Conservation (phyloP, 2,888 invertebrate species). For the Furcula furcula region DNA sequence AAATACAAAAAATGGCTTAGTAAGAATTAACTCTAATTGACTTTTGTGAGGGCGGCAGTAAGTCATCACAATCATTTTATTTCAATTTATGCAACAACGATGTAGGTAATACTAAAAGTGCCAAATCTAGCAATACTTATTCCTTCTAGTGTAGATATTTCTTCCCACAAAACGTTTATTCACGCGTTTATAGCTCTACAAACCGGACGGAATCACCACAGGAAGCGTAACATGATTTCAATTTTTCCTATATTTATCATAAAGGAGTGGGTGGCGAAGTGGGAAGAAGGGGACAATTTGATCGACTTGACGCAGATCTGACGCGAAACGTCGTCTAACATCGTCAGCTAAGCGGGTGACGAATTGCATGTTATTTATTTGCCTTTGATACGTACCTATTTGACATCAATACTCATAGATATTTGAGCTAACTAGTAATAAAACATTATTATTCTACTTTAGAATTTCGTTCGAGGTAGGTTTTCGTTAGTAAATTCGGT, state of each 20-base stretch:
- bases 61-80: too few relatives aligned
- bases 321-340: slow-evolving; percentile 62
- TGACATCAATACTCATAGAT: too few relatives aligned
- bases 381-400: slow-evolving; percentile 61
- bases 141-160: slow-evolving; percentile 46
- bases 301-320: slow-evolving; percentile 65
- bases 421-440: too few relatives aligned
- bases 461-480: too few relatives aligned
- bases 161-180: slow-evolving; percentile 41
- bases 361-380: slow-evolving; percentile 65
- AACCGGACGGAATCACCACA: slow-evolving; percentile 41
- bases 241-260: slow-evolving; percentile 68
- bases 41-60: too few relatives aligned
- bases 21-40: too few relatives aligned
- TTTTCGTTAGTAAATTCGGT: too few relatives aligned
- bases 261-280: slow-evolving; percentile 31
- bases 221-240: slow-evolving; percentile 63
- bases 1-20: too few relatives aligned
- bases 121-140: too few relatives aligned
- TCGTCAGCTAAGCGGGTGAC: slow-evolving; percentile 51
- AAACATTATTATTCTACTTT: too few relatives aligned
- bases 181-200: slow-evolving; percentile 39
- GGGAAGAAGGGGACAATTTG: slow-evolving; percentile 51
- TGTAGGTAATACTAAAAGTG: too few relatives aligned
- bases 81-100: too few relatives aligned